Conservation (phyloP, 2,888 invertebrate species). For the Drosophila neoperkinsi region DNA sequence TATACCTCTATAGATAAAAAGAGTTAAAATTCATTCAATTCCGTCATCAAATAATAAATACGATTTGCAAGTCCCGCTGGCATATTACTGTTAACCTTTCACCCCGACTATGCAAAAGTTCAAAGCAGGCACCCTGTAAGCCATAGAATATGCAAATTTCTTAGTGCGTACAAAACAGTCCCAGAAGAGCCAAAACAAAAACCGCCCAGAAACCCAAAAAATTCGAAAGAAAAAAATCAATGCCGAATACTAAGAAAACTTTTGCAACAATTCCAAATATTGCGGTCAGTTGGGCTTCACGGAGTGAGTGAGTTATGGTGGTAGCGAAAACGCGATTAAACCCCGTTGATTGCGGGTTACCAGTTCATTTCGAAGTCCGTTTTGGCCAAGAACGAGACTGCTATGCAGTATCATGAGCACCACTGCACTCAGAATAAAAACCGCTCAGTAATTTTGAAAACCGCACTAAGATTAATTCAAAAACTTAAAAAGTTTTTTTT, state of each 20-base stretch:
- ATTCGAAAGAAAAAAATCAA: slow-evolving; percentile 61
- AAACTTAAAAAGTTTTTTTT: not conserved
- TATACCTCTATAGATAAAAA: not conserved
- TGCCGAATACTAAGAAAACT: slow-evolving; percentile 44
- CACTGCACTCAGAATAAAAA: not conserved
- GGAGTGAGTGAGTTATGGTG: slow-evolving; percentile 9
- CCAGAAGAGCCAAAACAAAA: slow-evolving; percentile 36
- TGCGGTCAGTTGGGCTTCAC: slow-evolving; percentile 46
- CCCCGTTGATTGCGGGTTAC: slow-evolving; percentile 68
- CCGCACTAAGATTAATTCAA: not conserved
- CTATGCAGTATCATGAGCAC: slow-evolving; percentile 28
- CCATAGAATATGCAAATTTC: slow-evolving; percentile 64
- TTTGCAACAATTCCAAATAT: slow-evolving; percentile 49
- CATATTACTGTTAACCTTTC: slow-evolving; percentile 14
- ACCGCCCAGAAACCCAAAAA: slow-evolving; percentile 21
- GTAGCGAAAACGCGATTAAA: slow-evolving; percentile 58
- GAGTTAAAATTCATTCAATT: not conserved
- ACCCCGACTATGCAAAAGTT: slow-evolving; percentile 17
- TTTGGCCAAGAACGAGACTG: slow-evolving; percentile 39
- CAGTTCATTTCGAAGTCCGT: slow-evolving; percentile 54
- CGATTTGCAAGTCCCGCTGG: not conserved
- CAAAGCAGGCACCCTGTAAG: slow-evolving; percentile 35
- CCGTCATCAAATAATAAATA: not conserved
- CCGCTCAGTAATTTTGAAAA: not conserved
- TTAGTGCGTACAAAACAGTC: slow-evolving; percentile 58